These are phyloP conservation scores for Drosophila kurseongensis DNA, from an alignment of 1,140 invertebrate genomes.

Conservation along the genomic window DNA sequence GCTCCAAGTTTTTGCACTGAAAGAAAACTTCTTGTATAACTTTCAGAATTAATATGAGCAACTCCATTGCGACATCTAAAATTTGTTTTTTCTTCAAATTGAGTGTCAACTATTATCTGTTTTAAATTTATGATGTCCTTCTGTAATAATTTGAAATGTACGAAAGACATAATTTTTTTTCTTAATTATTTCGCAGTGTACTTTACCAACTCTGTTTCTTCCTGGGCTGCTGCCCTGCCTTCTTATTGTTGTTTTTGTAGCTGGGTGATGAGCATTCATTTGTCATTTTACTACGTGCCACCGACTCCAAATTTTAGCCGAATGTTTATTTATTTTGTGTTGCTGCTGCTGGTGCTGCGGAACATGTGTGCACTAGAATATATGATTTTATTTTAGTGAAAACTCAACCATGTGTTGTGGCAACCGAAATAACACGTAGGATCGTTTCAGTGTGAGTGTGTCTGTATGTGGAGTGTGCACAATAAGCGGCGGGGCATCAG, in stretches of 20 bases:
- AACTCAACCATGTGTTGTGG: conserved; percentile 77
- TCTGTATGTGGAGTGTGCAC: conserved; percentile 28
- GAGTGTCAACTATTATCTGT: not conserved
- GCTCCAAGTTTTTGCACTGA: conserved; percentile 11
- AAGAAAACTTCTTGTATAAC: not conserved
- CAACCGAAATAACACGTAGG: conserved; percentile 80
- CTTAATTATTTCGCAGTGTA: conserved; percentile 10
- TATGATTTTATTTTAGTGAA: conserved; percentile 78
- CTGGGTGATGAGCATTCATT: conserved; percentile 76
- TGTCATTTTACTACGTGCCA: conserved; percentile 83
- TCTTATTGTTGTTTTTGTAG: conserved; percentile 52
- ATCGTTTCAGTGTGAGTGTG: conserved; percentile 38
- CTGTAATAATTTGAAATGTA: not conserved
- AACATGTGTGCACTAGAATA: conserved; percentile 76
- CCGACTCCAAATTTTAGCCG: conserved; percentile 68
- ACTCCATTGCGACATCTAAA: not conserved
- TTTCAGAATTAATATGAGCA: no score
- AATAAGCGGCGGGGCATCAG: conserved; percentile 54
- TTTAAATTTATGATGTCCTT: not conserved
- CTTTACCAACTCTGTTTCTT: conserved; percentile 35
- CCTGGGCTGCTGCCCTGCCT: conserved; percentile 47
- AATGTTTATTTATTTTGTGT: conserved; percentile 77
- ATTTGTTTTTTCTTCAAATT: not conserved
- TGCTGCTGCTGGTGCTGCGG: conserved; percentile 37
- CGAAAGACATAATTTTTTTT: not conserved